Conservation (phyloP, 2,113 vertebrate genomes). For the Cervus canadensis region DNA sequence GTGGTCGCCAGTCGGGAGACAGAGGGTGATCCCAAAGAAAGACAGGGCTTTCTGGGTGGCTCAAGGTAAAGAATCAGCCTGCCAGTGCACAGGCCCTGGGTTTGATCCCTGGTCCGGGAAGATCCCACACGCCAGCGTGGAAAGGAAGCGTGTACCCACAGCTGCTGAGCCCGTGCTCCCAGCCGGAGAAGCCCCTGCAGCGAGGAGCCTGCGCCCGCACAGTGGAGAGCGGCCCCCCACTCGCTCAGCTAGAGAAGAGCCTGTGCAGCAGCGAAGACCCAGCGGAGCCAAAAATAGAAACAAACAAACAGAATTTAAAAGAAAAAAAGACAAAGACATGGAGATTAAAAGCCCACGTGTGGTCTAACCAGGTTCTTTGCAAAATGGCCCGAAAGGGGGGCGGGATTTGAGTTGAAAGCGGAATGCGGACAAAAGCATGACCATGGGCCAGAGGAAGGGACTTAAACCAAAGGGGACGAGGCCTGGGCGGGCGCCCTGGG, state of each 20-base stretch:
- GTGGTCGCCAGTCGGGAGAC: rapidly evolving
- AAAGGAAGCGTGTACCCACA: neutral
- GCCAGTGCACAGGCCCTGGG: neutral
- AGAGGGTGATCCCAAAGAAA: neutral
- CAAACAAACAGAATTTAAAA: neutral
- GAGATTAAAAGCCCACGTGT: neutral
- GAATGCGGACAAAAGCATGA: neutral
- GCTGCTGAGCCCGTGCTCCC: neutral
- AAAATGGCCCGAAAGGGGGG: neutral
- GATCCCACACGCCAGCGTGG: neutral
- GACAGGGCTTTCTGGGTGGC: neutral
- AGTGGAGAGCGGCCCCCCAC: neutral
- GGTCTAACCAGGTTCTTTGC: neutral
- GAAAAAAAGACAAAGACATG: neutral
- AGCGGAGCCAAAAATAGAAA: neutral
- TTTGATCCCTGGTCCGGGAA: neutral
- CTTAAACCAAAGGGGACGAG: too few relatives aligned
- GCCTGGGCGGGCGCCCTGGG: rapidly evolving
- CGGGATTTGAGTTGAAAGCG: neutral
- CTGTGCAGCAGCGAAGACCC: neutral
- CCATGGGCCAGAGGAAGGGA: neutral
- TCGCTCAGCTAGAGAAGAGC: neutral
- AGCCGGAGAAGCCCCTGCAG: neutral
- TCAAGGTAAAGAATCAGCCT: neutral
- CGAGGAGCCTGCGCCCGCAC: rapidly evolving